Evolutionary conservation across 2,113 vertebrate genomes (phyloP), one percentile per base, ranked within the genome.

Genomic region (Pandion haliaetus): DNA sequence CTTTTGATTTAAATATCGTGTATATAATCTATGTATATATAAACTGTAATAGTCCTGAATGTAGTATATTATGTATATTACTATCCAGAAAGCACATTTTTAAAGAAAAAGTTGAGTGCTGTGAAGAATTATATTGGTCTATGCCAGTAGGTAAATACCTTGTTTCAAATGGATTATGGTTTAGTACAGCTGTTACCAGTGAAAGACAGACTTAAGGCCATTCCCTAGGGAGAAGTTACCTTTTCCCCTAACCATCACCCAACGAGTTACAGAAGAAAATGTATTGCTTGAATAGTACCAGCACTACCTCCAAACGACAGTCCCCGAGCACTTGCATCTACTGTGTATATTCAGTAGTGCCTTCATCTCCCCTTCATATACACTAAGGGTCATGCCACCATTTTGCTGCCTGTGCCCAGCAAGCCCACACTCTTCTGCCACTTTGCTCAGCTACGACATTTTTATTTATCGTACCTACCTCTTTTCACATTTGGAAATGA

Each of bases 401-500:
- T 25, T 45, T 19, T 45, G 72, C 82, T 87, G 31, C 40, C 66
- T 1, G 2, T 54, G 71, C 65, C 44, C 59, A 58, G 58, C n/a
- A 14, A 70, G 32, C 54, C 52, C 52, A 14, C 2, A 4, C 17
- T 78, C 50, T 58, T 17, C 67, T 50, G 36, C 59, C 54, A 8
- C 72, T 50, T 50, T 16, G 11, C 50, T 82, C 77, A 34, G 17
- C 81, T 10, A 0, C 20, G 3, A 5, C 10, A 10, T 23, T 71
- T 85, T 54, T 67, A 83, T 89, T 95, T 90, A 88, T 90, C 54
- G 29, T 21, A 67, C 66, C 86, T 97, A 84, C 86, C 80, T 96
- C 93, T 92, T 59, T 16, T 32, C 70, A 54, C 3, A 0, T 58
- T 59, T 36, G 31, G 61, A 26, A 71, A 12, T 18, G 40, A 92